phyloP scores from a whole-genome alignment of 2,888 invertebrate genomes.

The Dusona sp. region DNA sequence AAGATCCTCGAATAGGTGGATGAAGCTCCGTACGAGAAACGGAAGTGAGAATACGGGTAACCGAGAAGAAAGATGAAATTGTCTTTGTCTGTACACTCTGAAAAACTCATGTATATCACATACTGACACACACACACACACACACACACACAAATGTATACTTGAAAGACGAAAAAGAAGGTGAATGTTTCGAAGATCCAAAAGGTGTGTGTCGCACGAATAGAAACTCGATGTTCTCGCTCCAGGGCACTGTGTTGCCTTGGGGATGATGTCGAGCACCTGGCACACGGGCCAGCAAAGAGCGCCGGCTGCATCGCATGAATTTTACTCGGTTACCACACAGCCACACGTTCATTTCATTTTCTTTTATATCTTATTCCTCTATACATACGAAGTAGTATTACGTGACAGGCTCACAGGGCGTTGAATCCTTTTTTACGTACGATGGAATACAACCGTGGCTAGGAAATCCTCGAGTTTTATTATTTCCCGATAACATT shows the following conservation, averaged over 20 bases:
- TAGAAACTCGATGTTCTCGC: slow-evolving; percentile 12
- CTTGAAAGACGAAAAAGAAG: slow-evolving; percentile 27
- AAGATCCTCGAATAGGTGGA: slow-evolving; percentile 47
- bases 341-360: slow-evolving; percentile 29
- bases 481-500: neutral
- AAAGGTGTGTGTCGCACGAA: slow-evolving; percentile 52
- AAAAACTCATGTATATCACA: neutral
- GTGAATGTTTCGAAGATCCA: slow-evolving; percentile 55
- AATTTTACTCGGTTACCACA: slow-evolving; percentile 65
- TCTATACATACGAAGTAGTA: slow-evolving; percentile 17
- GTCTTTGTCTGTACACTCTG: neutral
- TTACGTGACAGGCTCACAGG: slow-evolving; percentile 48
- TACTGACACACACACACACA: neutral
- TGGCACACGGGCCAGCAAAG: slow-evolving; percentile 53
- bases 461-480: neutral
- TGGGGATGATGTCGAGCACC: slow-evolving; percentile 66
- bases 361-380: slow-evolving; percentile 42
- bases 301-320: slow-evolving; percentile 63
- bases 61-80: slow-evolving; percentile 20
- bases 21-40: slow-evolving; percentile 34
- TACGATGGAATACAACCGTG: neutral
- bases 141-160: neutral
- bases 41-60: slow-evolving; percentile 57
- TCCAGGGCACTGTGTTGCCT: slow-evolving; percentile 29
- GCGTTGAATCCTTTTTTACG: slow-evolving; percentile 1